Percentiles rank a stretch among this genome's conserved stretches.
Evolutionary conservation across 2,113 vertebrate genomes (phyloP).

Genomic region (Lates calcarifer): DNA sequence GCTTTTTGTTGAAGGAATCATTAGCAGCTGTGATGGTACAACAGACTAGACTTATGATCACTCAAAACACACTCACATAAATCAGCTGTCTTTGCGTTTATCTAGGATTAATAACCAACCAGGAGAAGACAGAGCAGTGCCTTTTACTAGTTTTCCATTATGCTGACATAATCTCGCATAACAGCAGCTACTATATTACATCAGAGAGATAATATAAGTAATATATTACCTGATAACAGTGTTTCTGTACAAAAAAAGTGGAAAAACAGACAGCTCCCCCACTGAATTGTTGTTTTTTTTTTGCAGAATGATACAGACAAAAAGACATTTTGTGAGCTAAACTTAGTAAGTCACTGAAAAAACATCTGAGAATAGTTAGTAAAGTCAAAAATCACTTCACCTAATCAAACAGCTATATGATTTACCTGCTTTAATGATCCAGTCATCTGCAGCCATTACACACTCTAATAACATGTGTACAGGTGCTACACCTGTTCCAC

Average conservation of each 20-base stretch:
- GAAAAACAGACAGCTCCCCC: too few relatives aligned
- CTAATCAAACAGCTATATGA: not conserved
- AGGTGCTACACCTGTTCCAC: conserved; percentile 11
- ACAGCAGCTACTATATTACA: not conserved
- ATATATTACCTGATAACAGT: not conserved
- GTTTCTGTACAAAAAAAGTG: not conserved
- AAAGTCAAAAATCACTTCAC: not conserved
- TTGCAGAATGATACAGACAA: not conserved
- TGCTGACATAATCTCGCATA: not conserved
- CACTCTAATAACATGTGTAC: not conserved
- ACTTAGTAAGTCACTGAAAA: too few relatives aligned
- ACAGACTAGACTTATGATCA: not conserved
- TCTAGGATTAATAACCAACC: too few relatives aligned
- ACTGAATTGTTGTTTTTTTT: not conserved
- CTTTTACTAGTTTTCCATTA: too few relatives aligned
- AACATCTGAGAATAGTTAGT: not conserved
- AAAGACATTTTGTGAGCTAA: not conserved
- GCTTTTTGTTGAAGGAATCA: not conserved
- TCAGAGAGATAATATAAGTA: not conserved
- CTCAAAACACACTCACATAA: not conserved
- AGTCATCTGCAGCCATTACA: not conserved
- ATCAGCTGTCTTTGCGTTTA: not conserved
- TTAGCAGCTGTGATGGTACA: not conserved
- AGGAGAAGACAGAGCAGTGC: too few relatives aligned
- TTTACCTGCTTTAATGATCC: not conserved